Conservation (phyloP, 2,888 invertebrate species). For the Phrixothrix hirtus region DNA sequence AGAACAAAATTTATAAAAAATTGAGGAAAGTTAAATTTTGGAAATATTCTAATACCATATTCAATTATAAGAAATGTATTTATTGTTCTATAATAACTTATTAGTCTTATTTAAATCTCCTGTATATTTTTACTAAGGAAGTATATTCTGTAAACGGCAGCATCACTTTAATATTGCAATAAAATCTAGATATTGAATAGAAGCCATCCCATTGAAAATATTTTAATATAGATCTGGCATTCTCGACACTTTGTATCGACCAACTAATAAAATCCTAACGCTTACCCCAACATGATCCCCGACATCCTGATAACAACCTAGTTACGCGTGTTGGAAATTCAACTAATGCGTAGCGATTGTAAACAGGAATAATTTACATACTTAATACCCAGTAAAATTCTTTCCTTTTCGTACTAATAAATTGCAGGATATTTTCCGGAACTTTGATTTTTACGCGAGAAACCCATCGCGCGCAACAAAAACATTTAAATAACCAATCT, state of each 20-base stretch:
- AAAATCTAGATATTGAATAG: conserved; percentile 25
- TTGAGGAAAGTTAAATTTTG: too few relatives aligned
- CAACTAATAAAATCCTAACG: conserved; percentile 41
- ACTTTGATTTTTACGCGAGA: too few relatives aligned
- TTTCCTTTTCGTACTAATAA: conserved; percentile 37
- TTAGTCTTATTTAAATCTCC: conserved; percentile 19
- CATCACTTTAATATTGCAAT: conserved; percentile 30
- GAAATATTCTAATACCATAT: too few relatives aligned
- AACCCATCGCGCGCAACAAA: too few relatives aligned
- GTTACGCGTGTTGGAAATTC: too few relatives aligned
- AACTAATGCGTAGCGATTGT: conserved; percentile 41
- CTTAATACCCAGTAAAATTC: conserved; percentile 41
- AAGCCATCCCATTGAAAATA: conserved; percentile 26
- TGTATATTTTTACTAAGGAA: conserved; percentile 17
- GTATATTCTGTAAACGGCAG: conserved; percentile 19
- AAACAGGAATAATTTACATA: conserved; percentile 43
- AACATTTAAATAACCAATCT: too few relatives aligned
- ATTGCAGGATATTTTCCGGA: too few relatives aligned
- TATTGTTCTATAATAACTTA: too few relatives aligned
- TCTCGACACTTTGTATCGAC: conserved; percentile 37
- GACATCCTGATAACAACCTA: conserved; percentile 39
- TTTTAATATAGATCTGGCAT: conserved; percentile 34
- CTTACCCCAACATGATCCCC: conserved; percentile 37
- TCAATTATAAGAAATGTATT: too few relatives aligned
- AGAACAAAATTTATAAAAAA: too few relatives aligned